Conservation (phyloP, 2,113 vertebrate genomes). For the Spea bombifrons region DNA sequence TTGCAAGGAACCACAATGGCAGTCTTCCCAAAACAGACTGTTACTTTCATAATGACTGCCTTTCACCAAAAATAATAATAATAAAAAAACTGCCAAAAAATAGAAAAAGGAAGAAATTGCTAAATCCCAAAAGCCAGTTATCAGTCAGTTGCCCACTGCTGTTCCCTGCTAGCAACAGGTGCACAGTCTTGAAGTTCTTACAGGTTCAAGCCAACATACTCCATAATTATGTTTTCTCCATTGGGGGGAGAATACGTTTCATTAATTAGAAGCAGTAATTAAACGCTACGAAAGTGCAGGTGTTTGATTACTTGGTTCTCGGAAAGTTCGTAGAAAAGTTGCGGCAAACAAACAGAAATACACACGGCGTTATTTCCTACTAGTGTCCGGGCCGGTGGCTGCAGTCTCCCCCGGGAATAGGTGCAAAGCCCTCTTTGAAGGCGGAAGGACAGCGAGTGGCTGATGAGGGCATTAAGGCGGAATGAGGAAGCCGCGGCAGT, state of each 20-base stretch:
- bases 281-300: neutral
- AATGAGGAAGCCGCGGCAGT: slow-evolving; percentile 34
- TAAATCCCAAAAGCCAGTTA: neutral
- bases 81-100: neutral
- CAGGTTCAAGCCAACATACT: neutral
- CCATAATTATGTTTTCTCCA: neutral
- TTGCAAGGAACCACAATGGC: slow-evolving; percentile 91
- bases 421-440: neutral
- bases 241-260: neutral
- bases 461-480: slow-evolving; percentile 6
- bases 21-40: slow-evolving; percentile 86
- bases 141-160: neutral
- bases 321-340: neutral
- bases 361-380: neutral
- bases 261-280: neutral
- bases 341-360: neutral
- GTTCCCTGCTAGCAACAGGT: slow-evolving; percentile 23
- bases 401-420: slow-evolving; percentile 15
- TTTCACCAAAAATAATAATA: slow-evolving; percentile 5
- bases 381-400: slow-evolving; percentile 10
- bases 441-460: slow-evolving; percentile 33
- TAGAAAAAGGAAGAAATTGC: no score
- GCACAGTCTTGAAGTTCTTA: neutral
- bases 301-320: neutral
- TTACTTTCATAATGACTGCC: slow-evolving; percentile 81